A percentile compares a stretch with the other conserved stretches of the same genome.
Conservation (phyloP, 2,113 vertebrate genomes). For the rat (Rattus norvegicus) region DNA sequence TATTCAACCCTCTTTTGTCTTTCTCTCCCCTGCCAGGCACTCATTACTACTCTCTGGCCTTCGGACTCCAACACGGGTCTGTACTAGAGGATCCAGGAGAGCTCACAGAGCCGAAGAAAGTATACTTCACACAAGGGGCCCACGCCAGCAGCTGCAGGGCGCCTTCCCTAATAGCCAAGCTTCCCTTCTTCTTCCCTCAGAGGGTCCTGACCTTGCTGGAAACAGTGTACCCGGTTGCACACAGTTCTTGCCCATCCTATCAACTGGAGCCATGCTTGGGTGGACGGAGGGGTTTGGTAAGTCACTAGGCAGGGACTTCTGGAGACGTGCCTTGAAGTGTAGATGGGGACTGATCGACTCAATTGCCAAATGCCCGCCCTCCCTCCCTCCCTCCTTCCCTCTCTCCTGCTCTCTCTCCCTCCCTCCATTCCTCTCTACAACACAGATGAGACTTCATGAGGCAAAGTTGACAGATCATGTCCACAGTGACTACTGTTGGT, state of each 20-base stretch:
- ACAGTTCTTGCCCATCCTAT: neutral
- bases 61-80: neutral
- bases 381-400: neutral
- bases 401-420: too few species aligned
- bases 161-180: neutral
- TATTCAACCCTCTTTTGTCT: slow-evolving; percentile 67
- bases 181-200: neutral
- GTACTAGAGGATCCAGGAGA: neutral
- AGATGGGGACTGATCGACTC: neutral
- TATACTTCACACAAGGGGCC: neutral
- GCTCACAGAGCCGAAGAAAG: neutral
- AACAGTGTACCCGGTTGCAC: neutral
- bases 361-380: neutral
- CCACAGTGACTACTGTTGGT: neutral
- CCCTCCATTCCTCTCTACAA: neutral
- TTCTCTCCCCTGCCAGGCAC: slow-evolving; percentile 57
- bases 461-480: too few species aligned
- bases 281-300: neutral
- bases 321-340: neutral
- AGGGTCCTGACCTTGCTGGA: neutral
- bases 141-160: neutral
- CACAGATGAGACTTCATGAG: neutral
- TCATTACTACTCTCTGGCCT: neutral
- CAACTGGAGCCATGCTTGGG: neutral
- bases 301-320: neutral